A percentile compares a stretch with the other conserved stretches of the same genome.
phyloP scores from a whole-genome alignment of 2,797 vertebrate species.

The Ficedula albicollis region DNA sequence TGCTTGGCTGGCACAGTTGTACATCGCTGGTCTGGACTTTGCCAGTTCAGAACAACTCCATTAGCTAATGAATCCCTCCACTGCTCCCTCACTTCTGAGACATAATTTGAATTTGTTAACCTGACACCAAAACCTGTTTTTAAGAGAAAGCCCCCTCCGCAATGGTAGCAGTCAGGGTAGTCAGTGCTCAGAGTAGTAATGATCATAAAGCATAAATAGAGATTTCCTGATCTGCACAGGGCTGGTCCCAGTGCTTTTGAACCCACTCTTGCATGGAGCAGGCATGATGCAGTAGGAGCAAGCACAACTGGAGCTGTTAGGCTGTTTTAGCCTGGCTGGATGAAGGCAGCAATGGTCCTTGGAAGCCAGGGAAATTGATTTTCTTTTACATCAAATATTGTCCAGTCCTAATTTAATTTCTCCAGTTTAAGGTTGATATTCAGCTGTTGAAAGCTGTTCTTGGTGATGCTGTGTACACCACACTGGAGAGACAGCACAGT shows the following conservation, averaged over 20 bases:
- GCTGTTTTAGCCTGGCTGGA: background rate
- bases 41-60: background rate
- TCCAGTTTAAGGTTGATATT: background rate
- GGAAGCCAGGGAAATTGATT: background rate
- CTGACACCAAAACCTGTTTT: background rate
- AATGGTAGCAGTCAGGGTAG: background rate
- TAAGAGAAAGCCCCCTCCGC: background rate
- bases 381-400: background rate
- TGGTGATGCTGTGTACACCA: background rate
- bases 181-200: background rate
- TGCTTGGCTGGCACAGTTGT: background rate
- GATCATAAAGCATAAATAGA: background rate
- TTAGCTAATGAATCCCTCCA: background rate
- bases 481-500: background rate
- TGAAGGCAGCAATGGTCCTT: fast-evolving
- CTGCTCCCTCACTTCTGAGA: background rate
- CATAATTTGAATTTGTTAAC: background rate
- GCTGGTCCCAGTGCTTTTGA: background rate
- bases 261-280: background rate
- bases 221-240: background rate
- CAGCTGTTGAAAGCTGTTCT: background rate
- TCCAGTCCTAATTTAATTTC: background rate
- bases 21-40: background rate
- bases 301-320: background rate
- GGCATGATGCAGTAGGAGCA: background rate